These are phyloP conservation scores for Sminthurinus aureus DNA, from an alignment of 2,888 invertebrate species.

Conservation along the genomic window DNA sequence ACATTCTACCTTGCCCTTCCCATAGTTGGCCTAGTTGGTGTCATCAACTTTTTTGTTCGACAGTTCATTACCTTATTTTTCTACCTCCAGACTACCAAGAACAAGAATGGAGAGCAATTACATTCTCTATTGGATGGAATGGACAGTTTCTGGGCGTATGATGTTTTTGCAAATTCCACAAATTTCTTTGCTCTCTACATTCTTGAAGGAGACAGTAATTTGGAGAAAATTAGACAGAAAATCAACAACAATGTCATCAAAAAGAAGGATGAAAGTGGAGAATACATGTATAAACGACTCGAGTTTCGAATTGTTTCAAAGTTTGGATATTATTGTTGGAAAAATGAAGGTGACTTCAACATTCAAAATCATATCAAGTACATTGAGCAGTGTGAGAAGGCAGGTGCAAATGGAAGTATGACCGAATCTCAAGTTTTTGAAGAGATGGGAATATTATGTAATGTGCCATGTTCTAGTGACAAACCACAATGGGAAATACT, in stretches of 20 bases:
- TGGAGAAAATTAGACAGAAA: slow-evolving; percentile 40
- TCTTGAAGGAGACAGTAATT: slow-evolving; percentile 49
- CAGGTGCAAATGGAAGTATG: slow-evolving; percentile 9
- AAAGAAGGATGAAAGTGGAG: slow-evolving; percentile 39
- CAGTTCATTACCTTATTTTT: background rate
- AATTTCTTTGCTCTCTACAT: slow-evolving; percentile 46
- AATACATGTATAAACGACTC: slow-evolving; percentile 42
- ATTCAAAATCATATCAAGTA: slow-evolving; percentile 46
- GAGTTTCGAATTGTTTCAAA: slow-evolving; percentile 21
- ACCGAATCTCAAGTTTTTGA: slow-evolving; percentile 48
- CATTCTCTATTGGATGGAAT: background rate
- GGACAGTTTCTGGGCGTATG: slow-evolving; percentile 52
- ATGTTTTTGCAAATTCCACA: slow-evolving; percentile 44
- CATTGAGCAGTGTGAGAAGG: slow-evolving; percentile 28
- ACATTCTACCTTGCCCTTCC: background rate
- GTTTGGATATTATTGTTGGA: slow-evolving; percentile 50
- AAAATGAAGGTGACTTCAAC: slow-evolving; percentile 34
- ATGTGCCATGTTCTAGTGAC: slow-evolving; percentile 33
- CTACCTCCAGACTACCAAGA: background rate
- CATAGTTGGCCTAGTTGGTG: background rate
- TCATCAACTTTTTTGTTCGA: background rate
- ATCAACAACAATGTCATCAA: slow-evolving; percentile 32
- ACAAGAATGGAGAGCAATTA: too few relatives aligned
- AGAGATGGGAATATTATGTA: slow-evolving; percentile 43
- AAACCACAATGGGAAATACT: slow-evolving; percentile 49